These are phyloP conservation scores for Hipposideros larvatus DNA, from an alignment of 2,797 vertebrate species.

Conservation along the genomic window DNA sequence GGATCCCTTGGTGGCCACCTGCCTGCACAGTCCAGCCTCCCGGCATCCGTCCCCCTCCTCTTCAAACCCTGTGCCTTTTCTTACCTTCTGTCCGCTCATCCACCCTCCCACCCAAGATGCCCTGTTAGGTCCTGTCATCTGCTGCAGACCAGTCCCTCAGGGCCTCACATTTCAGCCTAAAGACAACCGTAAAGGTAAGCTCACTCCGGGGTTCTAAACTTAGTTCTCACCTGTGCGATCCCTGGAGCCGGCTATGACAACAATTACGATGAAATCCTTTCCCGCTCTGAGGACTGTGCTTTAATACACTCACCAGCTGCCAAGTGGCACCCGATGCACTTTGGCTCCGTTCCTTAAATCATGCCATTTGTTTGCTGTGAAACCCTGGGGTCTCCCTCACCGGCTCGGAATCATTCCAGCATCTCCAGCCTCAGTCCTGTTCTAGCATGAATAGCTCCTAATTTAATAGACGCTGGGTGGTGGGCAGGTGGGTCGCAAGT, in stretches of 20 bases:
- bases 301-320: not conserved
- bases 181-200: not conserved
- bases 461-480: not conserved
- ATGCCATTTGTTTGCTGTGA: not conserved
- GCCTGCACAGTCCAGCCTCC: not conserved
- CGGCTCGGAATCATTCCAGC: not conserved
- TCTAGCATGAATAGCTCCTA: not conserved
- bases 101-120: rapidly evolving
- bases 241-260: not conserved
- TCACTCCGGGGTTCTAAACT: not conserved
- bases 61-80: not conserved
- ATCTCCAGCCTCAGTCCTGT: not conserved
- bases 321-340: not conserved
- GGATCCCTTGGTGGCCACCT: not conserved
- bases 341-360: not conserved
- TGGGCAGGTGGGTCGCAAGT: not conserved
- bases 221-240: not conserved
- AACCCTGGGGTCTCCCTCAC: not conserved
- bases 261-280: not conserved
- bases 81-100: not conserved
- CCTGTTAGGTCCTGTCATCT: not conserved
- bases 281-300: not conserved
- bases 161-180: not conserved
- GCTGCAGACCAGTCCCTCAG: not conserved
- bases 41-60: not conserved